A percentile compares a stretch with the other conserved stretches of the same genome.
phyloP scores from a whole-genome alignment of 2,888 invertebrate genomes.

The Euplagia quadripunctaria region DNA sequence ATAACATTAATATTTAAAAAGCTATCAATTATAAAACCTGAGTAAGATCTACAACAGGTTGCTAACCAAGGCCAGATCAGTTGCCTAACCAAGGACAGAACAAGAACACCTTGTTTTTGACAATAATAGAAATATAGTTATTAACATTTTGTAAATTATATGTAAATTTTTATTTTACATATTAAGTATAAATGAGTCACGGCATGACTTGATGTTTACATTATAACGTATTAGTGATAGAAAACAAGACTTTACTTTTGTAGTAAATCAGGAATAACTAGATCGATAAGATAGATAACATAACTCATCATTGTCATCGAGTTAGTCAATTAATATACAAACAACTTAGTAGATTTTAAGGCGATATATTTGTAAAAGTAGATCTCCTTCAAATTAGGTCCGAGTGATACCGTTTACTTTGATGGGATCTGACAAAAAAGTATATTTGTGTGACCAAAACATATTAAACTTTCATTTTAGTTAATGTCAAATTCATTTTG shows the following conservation, averaged over 20 bases:
- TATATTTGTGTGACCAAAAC: neutral
- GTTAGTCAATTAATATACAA: neutral
- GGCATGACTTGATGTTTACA: neutral
- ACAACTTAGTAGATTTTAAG: neutral
- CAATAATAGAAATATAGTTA: neutral
- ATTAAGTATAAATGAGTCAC: neutral
- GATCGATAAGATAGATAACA: no score
- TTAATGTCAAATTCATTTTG: neutral
- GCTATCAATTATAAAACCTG: slow-evolving; percentile 1
- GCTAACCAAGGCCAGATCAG: neutral
- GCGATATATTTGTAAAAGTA: neutral
- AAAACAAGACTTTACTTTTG: neutral
- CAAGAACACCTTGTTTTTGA: neutral
- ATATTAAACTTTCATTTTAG: neutral
- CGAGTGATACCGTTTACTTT: neutral
- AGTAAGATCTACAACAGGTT: neutral
- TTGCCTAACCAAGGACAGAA: neutral
- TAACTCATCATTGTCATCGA: no score
- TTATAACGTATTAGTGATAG: neutral
- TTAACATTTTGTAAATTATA: neutral
- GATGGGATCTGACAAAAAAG: neutral
- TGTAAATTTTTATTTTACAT: neutral
- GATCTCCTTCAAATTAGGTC: neutral
- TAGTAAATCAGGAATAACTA: neutral
- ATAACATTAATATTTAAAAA: neutral